Percentiles rank a stretch among this genome's conserved stretches.
phyloP scores from a whole-genome alignment of 2,888 invertebrate genomes.

The Diarsia brunnea region DNA sequence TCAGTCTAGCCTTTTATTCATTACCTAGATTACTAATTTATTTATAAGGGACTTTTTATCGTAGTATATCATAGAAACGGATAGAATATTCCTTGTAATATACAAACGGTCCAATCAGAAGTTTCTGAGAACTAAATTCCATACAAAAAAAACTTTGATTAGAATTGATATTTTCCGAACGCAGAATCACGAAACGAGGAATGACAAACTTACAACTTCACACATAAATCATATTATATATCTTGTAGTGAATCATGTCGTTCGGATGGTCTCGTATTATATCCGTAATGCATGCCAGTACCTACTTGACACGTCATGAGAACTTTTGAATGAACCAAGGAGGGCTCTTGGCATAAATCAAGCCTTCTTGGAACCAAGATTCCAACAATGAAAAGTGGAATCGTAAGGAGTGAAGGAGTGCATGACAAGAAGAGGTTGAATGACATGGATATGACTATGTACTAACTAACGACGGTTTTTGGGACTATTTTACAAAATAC shows the following conservation, averaged over 20 bases:
- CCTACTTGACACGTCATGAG: slow-evolving; percentile 32
- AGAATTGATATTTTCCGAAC: no score
- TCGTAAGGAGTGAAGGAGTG: not conserved
- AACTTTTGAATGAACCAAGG: not conserved
- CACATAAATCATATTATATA: not conserved
- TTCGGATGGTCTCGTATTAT: no score
- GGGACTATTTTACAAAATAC: not conserved
- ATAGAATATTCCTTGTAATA: not conserved
- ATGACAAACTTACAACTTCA: slow-evolving; percentile 10
- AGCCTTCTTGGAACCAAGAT: slow-evolving; percentile 17
- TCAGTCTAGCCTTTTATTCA: slow-evolving; percentile 22
- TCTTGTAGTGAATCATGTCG: slow-evolving; percentile 43
- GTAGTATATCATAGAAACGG: not conserved
- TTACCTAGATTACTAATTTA: not conserved
- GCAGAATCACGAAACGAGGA: not conserved
- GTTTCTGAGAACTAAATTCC: not conserved
- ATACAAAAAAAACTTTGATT: not conserved
- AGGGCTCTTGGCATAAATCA: slow-evolving; percentile 10
- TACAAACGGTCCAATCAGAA: not conserved
- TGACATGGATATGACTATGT: not conserved
- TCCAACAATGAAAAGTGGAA: not conserved
- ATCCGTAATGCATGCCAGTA: not conserved
- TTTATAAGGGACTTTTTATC: not conserved
- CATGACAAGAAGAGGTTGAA: not conserved
- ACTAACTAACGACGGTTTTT: not conserved